phyloP scores from a whole-genome alignment of 2,888 invertebrate genomes.

The Mactromeris polynyma region DNA sequence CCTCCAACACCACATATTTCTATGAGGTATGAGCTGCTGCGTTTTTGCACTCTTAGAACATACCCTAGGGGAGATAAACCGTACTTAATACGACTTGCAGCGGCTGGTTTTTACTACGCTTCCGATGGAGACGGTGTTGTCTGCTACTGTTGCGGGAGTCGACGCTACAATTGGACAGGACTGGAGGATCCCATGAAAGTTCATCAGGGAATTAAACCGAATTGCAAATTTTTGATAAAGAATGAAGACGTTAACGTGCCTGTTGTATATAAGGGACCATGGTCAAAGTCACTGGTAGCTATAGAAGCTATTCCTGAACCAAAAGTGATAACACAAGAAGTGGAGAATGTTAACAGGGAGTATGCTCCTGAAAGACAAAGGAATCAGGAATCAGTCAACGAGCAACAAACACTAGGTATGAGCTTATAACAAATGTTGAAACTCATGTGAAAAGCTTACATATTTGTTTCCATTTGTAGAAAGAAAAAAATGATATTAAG shows the following conservation, averaged over 20 bases:
- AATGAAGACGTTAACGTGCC: constrained; percentile 54
- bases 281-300: not conserved
- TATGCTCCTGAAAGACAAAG: not conserved
- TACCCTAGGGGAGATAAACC: constrained; percentile 63
- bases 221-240: constrained; percentile 57
- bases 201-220: constrained; percentile 50
- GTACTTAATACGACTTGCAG: constrained; percentile 49
- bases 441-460: too few relatives aligned
- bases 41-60: constrained; percentile 59
- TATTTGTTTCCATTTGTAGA: too few relatives aligned
- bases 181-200: constrained; percentile 53
- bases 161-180: constrained; percentile 52
- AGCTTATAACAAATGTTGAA: not conserved
- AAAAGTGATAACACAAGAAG: not conserved
- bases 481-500: too few relatives aligned
- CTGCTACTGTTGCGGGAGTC: constrained; percentile 63
- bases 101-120: constrained; percentile 62
- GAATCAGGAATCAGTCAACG: not conserved
- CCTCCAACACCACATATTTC: constrained; percentile 48
- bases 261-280: constrained; percentile 27
- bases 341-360: not conserved
- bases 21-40: constrained; percentile 62
- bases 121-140: constrained; percentile 62
- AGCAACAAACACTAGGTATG: not conserved
- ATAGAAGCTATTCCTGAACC: constrained; percentile 31